A percentile compares a stretch with the other conserved stretches of the same genome.
These are phyloP conservation scores for Drepana arcuata DNA, from an alignment of 1,140 invertebrate species.

Conservation along the genomic window DNA sequence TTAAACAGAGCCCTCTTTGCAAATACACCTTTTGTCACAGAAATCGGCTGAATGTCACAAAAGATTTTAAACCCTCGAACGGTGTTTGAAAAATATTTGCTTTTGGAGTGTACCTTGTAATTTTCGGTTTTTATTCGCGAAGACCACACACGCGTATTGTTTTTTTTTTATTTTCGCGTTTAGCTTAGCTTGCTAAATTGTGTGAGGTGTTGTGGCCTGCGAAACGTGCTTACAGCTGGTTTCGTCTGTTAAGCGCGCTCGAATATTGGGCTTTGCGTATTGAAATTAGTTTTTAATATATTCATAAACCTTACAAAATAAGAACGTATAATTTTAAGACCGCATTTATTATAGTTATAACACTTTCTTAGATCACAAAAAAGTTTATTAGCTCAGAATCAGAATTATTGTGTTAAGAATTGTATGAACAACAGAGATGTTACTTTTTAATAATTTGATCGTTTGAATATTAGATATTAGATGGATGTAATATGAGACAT, in stretches of 20 bases:
- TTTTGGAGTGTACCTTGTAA: conserved; percentile 47
- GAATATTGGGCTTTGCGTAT: no score
- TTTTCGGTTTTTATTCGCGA: conserved; percentile 39
- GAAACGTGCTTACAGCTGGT: background rate
- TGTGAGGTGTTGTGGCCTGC: conserved; percentile 34
- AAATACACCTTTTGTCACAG: conserved; percentile 51
- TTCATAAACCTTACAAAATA: no score
- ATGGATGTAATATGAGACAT: no score
- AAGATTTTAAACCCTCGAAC: conserved; percentile 38
- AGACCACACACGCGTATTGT: conserved; percentile 46
- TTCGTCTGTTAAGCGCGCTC: background rate
- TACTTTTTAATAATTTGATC: no score
- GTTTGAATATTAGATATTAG: no score
- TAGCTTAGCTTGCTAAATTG: conserved; percentile 51
- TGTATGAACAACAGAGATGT: no score
- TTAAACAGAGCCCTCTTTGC: conserved; percentile 35
- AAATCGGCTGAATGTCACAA: conserved; percentile 59
- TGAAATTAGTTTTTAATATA: no score
- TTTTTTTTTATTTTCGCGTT: conserved; percentile 15
- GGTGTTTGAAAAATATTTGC: conserved; percentile 64
- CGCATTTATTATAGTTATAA: no score
- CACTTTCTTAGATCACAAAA: no score
- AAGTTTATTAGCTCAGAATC: no score
- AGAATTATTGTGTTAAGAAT: no score
- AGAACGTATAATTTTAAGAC: no score